Percentiles rank a stretch among this genome's conserved stretches.
Evolutionary conservation across 2,113 vertebrate species (phyloP).

Genomic region (Microcebus jonahi): DNA sequence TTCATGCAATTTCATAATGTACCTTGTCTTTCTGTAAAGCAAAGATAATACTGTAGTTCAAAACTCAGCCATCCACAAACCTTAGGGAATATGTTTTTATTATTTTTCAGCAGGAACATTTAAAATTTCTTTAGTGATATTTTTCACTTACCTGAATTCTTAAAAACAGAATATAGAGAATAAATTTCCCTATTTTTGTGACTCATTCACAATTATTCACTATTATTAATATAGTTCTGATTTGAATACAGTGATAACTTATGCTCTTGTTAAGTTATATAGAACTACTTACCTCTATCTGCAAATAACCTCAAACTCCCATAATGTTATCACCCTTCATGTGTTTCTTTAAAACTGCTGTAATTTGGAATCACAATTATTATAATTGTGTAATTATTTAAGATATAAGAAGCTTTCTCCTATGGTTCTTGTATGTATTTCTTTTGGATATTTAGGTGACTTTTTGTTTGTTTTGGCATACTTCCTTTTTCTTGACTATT

Average conservation of each 20-base stretch:
- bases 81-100: background rate
- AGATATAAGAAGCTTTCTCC: background rate
- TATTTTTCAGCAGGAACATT: background rate
- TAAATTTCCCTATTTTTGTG: background rate
- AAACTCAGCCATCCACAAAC: background rate
- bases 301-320: background rate
- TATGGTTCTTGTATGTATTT: background rate
- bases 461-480: background rate
- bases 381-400: background rate
- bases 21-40: constrained; percentile 51
- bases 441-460: background rate
- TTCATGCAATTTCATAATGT: background rate
- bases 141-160: background rate
- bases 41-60: constrained; percentile 52
- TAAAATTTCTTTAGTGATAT: constrained; percentile 13
- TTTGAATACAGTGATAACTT: background rate
- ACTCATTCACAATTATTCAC: background rate
- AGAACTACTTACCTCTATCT: background rate
- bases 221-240: background rate
- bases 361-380: background rate
- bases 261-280: background rate
- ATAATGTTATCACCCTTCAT: background rate
- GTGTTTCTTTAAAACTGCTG: background rate
- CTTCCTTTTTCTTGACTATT: background rate
- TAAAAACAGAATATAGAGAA: constrained; percentile 8